A percentile compares a stretch with the other conserved stretches of the same genome.
These are phyloP conservation scores for Calliphora vicina DNA, from an alignment of 1,140 invertebrate genomes.

Conservation along the genomic window DNA sequence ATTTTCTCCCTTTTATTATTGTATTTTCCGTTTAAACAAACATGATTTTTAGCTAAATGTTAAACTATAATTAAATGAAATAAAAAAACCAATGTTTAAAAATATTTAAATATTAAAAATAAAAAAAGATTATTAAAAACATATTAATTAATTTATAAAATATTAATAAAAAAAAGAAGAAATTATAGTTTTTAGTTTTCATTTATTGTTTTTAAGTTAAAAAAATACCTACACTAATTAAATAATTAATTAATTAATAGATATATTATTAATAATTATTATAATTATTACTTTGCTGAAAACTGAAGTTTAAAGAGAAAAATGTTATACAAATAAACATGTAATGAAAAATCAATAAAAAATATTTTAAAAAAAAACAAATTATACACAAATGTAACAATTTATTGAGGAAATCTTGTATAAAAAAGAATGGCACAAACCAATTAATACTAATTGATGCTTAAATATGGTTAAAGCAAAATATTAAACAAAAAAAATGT, in stretches of 20 bases:
- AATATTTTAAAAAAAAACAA: constrained; percentile 1
- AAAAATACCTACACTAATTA: constrained; percentile 17
- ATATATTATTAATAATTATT: neutral
- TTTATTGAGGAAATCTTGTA: neutral
- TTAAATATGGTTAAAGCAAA: too few species aligned
- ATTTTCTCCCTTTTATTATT: too few species aligned
- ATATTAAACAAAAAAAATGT: too few species aligned
- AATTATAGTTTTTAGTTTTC: constrained; percentile 30
- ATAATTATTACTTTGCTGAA: constrained; percentile 19
- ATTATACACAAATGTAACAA: neutral
- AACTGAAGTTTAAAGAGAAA: constrained; percentile 16
- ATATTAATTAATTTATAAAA: constrained; percentile 26
- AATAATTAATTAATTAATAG: constrained; percentile 18
- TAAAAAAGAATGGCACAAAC: too few species aligned
- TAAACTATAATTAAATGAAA: neutral
- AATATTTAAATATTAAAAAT: neutral
- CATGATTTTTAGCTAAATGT: neutral
- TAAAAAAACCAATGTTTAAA: neutral
- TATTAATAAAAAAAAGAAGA: neutral
- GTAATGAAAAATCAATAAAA: constrained; percentile 22
- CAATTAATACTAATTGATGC: too few species aligned
- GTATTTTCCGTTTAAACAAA: neutral
- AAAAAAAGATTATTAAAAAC: neutral
- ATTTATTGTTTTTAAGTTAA: constrained; percentile 6
- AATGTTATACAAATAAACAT: constrained; percentile 26